Evolutionary conservation across 2,113 vertebrate genomes (phyloP).

Genomic region (Numenius arquata): DNA sequence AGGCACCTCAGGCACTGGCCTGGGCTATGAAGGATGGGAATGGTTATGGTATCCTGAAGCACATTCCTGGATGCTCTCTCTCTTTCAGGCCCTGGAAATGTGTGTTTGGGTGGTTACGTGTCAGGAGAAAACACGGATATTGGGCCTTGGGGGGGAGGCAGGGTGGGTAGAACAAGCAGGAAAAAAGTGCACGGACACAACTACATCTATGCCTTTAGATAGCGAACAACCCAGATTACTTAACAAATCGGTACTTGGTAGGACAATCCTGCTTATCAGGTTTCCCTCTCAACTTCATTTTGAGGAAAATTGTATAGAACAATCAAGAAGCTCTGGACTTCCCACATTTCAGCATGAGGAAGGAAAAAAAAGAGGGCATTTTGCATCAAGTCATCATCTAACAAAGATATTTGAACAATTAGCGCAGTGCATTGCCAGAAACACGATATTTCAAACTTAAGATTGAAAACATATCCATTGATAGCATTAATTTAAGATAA

Average conservation of each 20-base stretch:
- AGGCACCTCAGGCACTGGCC: background rate
- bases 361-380: background rate
- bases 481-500: conserved; percentile 14
- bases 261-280: too few relatives aligned
- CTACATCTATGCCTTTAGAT: too few relatives aligned
- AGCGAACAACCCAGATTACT: background rate
- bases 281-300: background rate
- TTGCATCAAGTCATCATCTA: background rate
- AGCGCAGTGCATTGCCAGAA: background rate
- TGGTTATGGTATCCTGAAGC: background rate
- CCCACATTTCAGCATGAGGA: background rate
- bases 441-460: background rate
- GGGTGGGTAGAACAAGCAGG: background rate
- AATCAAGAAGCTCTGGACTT: background rate
- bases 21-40: background rate
- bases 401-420: background rate
- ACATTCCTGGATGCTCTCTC: background rate
- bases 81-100: background rate
- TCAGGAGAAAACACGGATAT: background rate
- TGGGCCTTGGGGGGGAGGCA: background rate
- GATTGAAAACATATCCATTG: background rate
- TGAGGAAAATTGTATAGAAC: background rate
- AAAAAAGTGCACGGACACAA: accelerated
- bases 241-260: background rate
- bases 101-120: background rate